A percentile compares a stretch with the other conserved stretches of the same genome.
Conservation (phyloP, 2,113 vertebrate genomes). For the Rhabdomys dilectus region DNA sequence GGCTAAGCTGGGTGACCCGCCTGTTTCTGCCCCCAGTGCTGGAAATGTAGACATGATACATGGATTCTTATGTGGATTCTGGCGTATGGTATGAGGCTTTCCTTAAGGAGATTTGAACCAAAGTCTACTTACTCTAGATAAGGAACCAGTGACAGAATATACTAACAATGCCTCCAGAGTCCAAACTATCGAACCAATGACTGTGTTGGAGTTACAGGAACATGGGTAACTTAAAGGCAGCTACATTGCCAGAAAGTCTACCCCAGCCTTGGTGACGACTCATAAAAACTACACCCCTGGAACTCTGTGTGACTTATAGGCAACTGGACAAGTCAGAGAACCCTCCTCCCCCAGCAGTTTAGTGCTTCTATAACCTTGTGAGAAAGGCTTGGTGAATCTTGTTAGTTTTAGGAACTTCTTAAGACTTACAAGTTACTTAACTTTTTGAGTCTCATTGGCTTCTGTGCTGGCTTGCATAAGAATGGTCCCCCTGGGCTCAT, state of each 20-base stretch:
- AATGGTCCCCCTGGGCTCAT: neutral
- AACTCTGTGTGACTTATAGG: neutral
- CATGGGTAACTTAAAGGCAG: neutral
- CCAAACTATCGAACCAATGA: neutral
- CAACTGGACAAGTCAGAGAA: neutral
- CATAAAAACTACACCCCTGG: no score
- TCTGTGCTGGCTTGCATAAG: neutral
- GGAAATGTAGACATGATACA: neutral
- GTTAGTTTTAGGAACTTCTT: neutral
- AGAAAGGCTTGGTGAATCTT: neutral
- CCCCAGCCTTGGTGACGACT: neutral
- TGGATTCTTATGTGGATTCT: neutral
- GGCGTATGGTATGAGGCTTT: neutral
- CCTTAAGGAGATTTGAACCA: neutral
- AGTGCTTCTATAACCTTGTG: neutral
- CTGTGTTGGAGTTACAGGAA: neutral
- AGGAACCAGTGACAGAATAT: neutral
- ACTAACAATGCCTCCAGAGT: neutral
- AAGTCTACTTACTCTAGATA: neutral
- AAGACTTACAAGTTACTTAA: neutral
- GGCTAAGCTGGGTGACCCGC: neutral
- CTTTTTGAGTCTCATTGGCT: neutral
- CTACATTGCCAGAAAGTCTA: neutral
- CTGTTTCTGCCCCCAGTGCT: neutral
- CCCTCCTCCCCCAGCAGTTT: no score